Base-by-base conservation (phyloP, 2,113 vertebrate genomes). In the Columba livia region DNA sequence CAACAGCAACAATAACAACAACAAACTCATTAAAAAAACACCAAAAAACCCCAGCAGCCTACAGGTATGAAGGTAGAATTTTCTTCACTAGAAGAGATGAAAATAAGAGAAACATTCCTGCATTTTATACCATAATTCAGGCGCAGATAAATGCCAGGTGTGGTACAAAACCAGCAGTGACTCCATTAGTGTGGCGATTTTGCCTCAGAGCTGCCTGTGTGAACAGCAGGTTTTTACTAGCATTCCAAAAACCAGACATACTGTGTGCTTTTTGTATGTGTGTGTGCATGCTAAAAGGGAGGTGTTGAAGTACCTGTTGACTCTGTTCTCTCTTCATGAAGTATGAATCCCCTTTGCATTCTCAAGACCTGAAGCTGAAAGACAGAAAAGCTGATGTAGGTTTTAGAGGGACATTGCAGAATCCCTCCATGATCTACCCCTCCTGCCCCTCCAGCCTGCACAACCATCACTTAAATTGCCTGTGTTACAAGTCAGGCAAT, bases 251-350 rank as follows among this genome's bases (percentile, higher is more conserved):
- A 15, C 19, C 40, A 60, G n/a, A 51, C 20, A 18, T n/a, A 26
- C 17, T 70, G 18, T 29, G 4, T 62, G 47, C 5, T 64, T 42
- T 26, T 25, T 29, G 4, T 62, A 38, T 4, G 54, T 42, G 23
- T 42, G 23, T 16, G 17, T 15, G 2, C 16, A 36, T 0, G 0
- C 34, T 79, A 16, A 48, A 83, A 38, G 7, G 15, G 31, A n/a
- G 10, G 32, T 69, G 38, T 9, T 64, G 25, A 61, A 51, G 10
- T 48, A 84, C 11, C 17, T 84, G 15, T 28, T 50, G 13, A 23
- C 8, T 80, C 15, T 83, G 12, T 38, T 44, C 6, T 38, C 10
- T 47, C 21, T 38, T 69, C 12, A 9, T 12, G 34, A 58, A 40
- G 9, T 21, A 3, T 29, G 14, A 75, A 65, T 38, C 11, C 5